phyloP scores from a whole-genome alignment of 2,113 vertebrate genomes.

The Ciconia maguari region DNA sequence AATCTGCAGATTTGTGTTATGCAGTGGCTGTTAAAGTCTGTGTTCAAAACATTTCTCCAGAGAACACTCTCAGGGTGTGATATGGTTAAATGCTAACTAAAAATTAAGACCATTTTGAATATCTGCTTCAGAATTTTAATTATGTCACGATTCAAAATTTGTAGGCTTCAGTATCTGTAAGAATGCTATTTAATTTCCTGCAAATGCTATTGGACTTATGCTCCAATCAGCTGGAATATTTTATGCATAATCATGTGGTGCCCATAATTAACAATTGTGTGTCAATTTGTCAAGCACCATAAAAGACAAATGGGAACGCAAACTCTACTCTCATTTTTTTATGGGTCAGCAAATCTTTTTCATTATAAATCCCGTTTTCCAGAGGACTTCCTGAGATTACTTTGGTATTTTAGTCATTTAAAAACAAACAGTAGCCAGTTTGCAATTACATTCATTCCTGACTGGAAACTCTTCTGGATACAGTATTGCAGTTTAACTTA shows the following conservation, averaged over 20 bases:
- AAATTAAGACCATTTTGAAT: slow-evolving; percentile 49
- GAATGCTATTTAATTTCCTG: slow-evolving; percentile 65
- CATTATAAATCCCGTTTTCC: slow-evolving; percentile 44
- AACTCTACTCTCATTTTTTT: not conserved
- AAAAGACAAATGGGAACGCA: slow-evolving; percentile 54
- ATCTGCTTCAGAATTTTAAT: slow-evolving; percentile 61
- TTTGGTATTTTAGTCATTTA: slow-evolving; percentile 16
- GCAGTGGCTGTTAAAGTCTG: not conserved
- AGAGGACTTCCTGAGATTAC: slow-evolving; percentile 24
- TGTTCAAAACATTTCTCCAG: not conserved
- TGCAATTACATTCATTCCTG: not conserved
- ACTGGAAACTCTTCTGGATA: not conserved
- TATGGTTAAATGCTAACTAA: slow-evolving; percentile 39
- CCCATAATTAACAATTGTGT: slow-evolving; percentile 69
- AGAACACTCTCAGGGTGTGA: not conserved
- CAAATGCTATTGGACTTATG: slow-evolving; percentile 54
- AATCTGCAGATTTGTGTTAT: not conserved
- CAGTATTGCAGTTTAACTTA: not conserved
- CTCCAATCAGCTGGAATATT: slow-evolving; percentile 62
- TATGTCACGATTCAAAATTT: slow-evolving; percentile 57
- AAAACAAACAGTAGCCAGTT: not conserved
- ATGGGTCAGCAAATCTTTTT: slow-evolving; percentile 54
- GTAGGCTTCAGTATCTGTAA: slow-evolving; percentile 57
- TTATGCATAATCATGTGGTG: slow-evolving; percentile 58
- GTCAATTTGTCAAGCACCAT: slow-evolving; percentile 56